Conservation (phyloP, 2,888 invertebrate species). For the Myopa testacea region DNA sequence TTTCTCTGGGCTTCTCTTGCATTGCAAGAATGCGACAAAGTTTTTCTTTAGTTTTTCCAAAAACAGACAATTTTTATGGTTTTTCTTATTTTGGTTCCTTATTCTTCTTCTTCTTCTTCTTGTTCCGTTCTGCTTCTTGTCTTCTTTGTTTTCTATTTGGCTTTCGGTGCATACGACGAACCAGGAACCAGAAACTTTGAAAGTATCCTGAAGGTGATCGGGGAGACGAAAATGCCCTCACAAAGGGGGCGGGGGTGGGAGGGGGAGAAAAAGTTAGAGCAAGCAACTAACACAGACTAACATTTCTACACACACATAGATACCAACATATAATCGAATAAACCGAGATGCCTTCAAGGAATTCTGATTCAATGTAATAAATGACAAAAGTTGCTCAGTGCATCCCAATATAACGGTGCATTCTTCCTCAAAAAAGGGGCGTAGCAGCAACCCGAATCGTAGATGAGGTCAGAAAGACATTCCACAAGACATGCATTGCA, state of each 20-base stretch:
- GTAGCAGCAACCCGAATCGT: neutral
- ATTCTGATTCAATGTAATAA: slow-evolving; percentile 31
- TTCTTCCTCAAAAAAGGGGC: slow-evolving; percentile 3
- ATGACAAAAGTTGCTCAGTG: slow-evolving; percentile 36
- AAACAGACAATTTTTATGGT: slow-evolving; percentile 20
- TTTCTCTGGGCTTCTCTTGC: slow-evolving; percentile 11
- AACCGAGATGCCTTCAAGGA: slow-evolving; percentile 17
- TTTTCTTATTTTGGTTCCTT: neutral
- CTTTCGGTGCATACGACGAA: slow-evolving; percentile 3
- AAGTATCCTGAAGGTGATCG: neutral
- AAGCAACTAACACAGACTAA: slow-evolving; percentile 11
- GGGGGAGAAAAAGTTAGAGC: neutral
- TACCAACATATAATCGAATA: slow-evolving; percentile 10
- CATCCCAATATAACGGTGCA: slow-evolving; percentile 5
- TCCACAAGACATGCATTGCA: neutral
- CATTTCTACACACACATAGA: neutral
- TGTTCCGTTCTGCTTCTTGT: neutral
- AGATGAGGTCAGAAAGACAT: neutral
- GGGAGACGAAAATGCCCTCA: neutral
- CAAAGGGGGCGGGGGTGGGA: neutral
- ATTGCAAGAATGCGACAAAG: slow-evolving; percentile 31
- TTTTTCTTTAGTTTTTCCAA: slow-evolving; percentile 29
- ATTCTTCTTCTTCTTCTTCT: neutral
- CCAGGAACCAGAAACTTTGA: slow-evolving; percentile 12
- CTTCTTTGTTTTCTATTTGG: neutral